phyloP scores from a whole-genome alignment of 1,140 invertebrate genomes.

The Hestina assimilis region DNA sequence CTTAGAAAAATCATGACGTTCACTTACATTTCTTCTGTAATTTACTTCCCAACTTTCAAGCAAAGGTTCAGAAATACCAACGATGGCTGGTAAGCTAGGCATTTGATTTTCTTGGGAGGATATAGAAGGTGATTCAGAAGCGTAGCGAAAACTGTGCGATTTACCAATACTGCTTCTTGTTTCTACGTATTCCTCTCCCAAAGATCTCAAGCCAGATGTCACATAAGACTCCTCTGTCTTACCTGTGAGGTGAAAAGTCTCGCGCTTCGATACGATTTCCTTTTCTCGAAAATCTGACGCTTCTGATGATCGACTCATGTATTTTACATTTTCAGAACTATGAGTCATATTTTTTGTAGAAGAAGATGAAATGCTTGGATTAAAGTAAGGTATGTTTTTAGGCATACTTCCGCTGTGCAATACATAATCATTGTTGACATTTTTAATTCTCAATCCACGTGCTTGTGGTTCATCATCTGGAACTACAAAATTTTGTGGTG shows the following conservation, averaged over 20 bases:
- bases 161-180: constrained; percentile 80
- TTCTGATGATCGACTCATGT: constrained; percentile 52
- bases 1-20: constrained; percentile 63
- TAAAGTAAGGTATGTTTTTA: constrained; percentile 68
- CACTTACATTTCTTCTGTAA: constrained; percentile 71
- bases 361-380: constrained; percentile 51
- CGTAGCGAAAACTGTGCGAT: constrained; percentile 82
- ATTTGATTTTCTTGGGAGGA: constrained; percentile 73
- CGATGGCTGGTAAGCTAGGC: constrained; percentile 75
- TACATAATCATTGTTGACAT: constrained; percentile 50
- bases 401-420: constrained; percentile 69
- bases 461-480: constrained; percentile 53
- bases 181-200: constrained; percentile 67
- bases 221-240: constrained; percentile 61
- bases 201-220: constrained; percentile 56
- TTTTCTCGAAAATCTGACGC: constrained; percentile 54
- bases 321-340: constrained; percentile 66
- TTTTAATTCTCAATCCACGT: constrained; percentile 55
- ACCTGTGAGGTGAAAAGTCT: constrained; percentile 39
- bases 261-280: constrained; percentile 46
- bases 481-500: constrained; percentile 43
- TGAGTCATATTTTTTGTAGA: constrained; percentile 50
- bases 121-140: constrained; percentile 72
- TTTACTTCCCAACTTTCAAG: constrained; percentile 78
- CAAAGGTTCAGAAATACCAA: constrained; percentile 74